Evolutionary conservation across 2,113 vertebrate genomes (phyloP), one percentile per base, ranked within the genome.

Genomic region (Serilophus lunatus): DNA sequence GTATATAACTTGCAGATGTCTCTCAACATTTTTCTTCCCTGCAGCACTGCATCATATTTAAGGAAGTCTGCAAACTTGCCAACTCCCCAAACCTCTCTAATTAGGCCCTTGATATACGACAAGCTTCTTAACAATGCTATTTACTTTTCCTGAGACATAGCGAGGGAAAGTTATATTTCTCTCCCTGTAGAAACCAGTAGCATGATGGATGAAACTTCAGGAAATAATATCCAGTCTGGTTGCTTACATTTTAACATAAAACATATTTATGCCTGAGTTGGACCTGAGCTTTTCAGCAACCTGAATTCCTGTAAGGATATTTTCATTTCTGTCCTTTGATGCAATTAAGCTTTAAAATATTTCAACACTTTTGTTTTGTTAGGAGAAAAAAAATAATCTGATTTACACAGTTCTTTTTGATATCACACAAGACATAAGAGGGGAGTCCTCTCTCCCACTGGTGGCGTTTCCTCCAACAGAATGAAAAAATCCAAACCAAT

Each of bases 221-320:
- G 71, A 97, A 92, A 93, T 80, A 86, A 70, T 94, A 96, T 60
- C 96, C 71, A 83, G 85, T 45, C 47, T 95, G 77, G 35, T 92
- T 97, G 86, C 89, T 97, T 77, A 96, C 95, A 14, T 82, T 94
- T 95, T 97, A 97, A 96, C 96, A 91, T 80, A 96, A 98, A 97
- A 92, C 95, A 98, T 65, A 78, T 50, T 95, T 92, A 29, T 66
- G 80, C 94, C 96, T 94, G 87, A 84, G 71, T 40, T 94, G 57
- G 82, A 88, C 87, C 50, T 95, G 66, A 97, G 86, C 88, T 86
- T 86, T 95, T 91, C 83, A 94, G 78, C 61, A 93, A 95, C 24
- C 45, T 88, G 91, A 96, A 93, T 93, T 94, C 38, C 85, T 93
- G 36, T 19, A 70, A 90, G 47, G 59, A 93, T 94, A 74, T 91